Evolutionary conservation across 2,888 invertebrate species (phyloP).

Genomic region (Andricus quercusramuli): DNA sequence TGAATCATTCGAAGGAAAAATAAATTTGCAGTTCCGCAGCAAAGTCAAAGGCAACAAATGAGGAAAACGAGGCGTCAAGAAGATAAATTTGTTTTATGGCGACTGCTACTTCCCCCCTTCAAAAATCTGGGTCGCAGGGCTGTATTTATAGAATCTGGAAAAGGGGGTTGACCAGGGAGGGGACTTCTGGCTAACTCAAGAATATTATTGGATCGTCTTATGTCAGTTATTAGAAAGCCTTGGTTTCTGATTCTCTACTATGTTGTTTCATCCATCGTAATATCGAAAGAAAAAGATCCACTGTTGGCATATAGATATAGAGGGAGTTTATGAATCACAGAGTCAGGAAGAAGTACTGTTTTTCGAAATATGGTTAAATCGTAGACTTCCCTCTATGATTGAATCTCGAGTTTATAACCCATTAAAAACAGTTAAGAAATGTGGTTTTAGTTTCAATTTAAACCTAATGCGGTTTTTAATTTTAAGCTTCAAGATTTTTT

Average conservation of each 20-base stretch:
- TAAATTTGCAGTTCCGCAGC: not conserved
- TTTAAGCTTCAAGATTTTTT: no score
- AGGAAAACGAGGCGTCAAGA: slow-evolving; percentile 4
- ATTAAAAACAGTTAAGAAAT: not conserved
- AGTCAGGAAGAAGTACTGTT: not conserved
- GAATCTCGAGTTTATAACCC: not conserved
- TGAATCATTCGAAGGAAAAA: not conserved
- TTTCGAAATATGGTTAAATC: not conserved
- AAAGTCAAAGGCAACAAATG: not conserved
- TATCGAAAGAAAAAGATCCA: not conserved
- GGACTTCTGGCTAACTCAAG: slow-evolving; percentile 54
- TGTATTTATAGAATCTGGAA: slow-evolving; percentile 73
- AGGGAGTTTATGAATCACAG: not conserved
- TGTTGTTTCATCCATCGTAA: not conserved
- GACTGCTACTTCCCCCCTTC: slow-evolving; percentile 45
- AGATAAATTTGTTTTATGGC: slow-evolving; percentile 20
- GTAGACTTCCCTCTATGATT: not conserved
- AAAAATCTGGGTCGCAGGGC: slow-evolving; percentile 70
- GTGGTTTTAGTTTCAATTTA: not conserved
- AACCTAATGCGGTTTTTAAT: no score
- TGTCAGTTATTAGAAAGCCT: slow-evolving; percentile 25
- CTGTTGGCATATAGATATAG: not conserved
- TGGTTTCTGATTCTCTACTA: not conserved
- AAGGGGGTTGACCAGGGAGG: slow-evolving; percentile 64
- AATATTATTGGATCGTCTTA: slow-evolving; percentile 47